Evolutionary conservation across 2,888 invertebrate genomes (phyloP), one percentile per base, ranked within the genome.

Genomic region (Apamea anceps): DNA sequence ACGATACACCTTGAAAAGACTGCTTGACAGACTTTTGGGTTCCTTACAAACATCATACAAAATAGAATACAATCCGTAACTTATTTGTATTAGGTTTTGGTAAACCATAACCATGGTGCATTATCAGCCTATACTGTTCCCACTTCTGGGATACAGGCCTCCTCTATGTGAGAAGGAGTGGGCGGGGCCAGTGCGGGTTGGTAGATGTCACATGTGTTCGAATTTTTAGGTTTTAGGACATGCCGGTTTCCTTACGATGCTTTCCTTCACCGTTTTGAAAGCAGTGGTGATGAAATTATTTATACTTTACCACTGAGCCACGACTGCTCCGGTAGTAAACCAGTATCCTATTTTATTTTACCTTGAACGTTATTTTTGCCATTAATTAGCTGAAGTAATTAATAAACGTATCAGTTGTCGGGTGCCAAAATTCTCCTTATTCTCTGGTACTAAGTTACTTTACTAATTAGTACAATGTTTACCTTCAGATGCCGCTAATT

Each of bases 301-400:
- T 21, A 21, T 7, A 54, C 51, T 21, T 54, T 51, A 18, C 42
- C 42, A 42, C 42, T 42, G 42, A 1, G 42, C 42, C 7, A 21
- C 6, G 1, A 21, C 21, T 21, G 18, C 51, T 7, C 51, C 18
- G 51, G 6, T 51, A 18, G 18, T 18, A 51, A 18, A 51, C 51
- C 51, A 51, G 51, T 68, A 6, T 28, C 21, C 57, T 60, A 72
- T 51, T 65, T 70, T 2, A 63, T 68, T 72, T 66, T 65, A 79
- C 37, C 51, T 66, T 79, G 45, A 70, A 74, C 28, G 28, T 66
- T 51, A 72, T 21, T 62, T 45, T 32, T 62, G 65, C 45, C 57
- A 60, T 68, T 72, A 79, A 82, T 82, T 75, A 79, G 32, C n/a
- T 37, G 37, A 48, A 57, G 68, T 80, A 73, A 84, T 80, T 75